These are phyloP conservation scores for Melanchra persicariae DNA, from an alignment of 2,888 invertebrate species.

Conservation along the genomic window DNA sequence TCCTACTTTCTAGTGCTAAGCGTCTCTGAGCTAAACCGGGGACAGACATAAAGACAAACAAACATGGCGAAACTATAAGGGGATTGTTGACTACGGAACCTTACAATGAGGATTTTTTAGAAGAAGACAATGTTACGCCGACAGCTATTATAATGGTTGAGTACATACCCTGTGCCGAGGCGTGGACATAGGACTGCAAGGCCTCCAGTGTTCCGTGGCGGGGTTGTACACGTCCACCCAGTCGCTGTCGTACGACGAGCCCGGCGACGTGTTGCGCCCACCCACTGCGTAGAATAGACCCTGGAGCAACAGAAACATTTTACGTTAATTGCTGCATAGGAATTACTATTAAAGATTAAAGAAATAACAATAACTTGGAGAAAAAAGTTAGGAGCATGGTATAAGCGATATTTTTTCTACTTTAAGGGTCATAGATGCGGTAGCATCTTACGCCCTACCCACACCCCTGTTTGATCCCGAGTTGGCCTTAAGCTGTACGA, in stretches of 20 bases:
- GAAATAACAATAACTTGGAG: neutral
- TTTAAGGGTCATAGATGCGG: neutral
- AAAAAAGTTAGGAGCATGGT: neutral
- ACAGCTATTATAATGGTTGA: neutral
- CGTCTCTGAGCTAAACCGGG: no score
- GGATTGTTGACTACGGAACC: no score
- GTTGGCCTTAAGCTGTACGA: neutral
- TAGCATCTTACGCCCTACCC: neutral
- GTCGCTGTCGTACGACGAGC: constrained; percentile 96
- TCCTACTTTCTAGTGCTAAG: no score
- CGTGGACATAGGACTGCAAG: constrained; percentile 96
- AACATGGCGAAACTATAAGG: no score
- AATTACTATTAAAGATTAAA: neutral
- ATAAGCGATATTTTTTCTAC: no score
- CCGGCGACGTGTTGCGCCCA: constrained; percentile 97
- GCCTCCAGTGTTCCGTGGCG: constrained; percentile 95
- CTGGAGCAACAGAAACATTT: constrained; percentile 72
- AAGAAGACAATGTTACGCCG: no score
- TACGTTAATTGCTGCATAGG: neutral
- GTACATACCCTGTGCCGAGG: constrained; percentile 93
- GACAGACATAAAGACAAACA: no score
- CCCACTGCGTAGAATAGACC: constrained; percentile 98
- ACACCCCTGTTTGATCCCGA: neutral
- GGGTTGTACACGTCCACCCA: constrained; percentile 98
- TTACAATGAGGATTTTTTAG: no score